These are phyloP conservation scores for Cosmia trapezina DNA, from an alignment of 2,888 invertebrate species.

Conservation along the genomic window DNA sequence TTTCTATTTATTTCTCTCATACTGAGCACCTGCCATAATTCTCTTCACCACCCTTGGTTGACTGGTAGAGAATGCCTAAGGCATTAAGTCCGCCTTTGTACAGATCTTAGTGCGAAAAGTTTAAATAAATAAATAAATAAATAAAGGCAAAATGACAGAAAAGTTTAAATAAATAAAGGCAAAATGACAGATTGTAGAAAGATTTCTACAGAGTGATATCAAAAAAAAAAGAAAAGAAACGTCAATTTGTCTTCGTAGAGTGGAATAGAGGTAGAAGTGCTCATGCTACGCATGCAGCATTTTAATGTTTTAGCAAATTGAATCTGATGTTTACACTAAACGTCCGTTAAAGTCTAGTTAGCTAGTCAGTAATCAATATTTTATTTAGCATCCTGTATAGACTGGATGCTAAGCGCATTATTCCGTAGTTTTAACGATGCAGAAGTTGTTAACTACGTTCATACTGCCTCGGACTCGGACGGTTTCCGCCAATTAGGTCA, in stretches of 20 bases:
- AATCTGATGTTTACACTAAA: neutral
- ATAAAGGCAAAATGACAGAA: too few species aligned
- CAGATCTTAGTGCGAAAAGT: too few species aligned
- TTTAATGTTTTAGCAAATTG: neutral
- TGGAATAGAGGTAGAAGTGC: neutral
- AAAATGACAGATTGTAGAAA: neutral
- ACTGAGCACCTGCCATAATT: too few species aligned
- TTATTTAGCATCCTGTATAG: conserved; percentile 27
- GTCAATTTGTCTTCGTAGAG: neutral
- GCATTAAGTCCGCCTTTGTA: too few species aligned
- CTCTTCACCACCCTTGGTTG: too few species aligned
- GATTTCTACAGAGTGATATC: neutral
- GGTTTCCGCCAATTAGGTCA: conserved; percentile 45
- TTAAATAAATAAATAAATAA: too few species aligned
- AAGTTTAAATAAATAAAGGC: too few species aligned
- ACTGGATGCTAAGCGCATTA: conserved; percentile 33
- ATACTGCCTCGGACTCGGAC: conserved; percentile 32
- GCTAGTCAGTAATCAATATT: conserved; percentile 12
- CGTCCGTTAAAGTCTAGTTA: neutral
- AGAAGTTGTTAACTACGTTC: conserved; percentile 42
- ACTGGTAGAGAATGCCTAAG: too few species aligned
- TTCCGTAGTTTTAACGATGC: conserved; percentile 49
- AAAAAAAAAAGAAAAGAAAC: neutral
- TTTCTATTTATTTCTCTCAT: too few species aligned
- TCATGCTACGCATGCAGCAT: neutral